Evolutionary conservation across 2,888 invertebrate species (phyloP), one percentile per base, ranked within the genome.

Genomic region (Mermis nigrescens): DNA sequence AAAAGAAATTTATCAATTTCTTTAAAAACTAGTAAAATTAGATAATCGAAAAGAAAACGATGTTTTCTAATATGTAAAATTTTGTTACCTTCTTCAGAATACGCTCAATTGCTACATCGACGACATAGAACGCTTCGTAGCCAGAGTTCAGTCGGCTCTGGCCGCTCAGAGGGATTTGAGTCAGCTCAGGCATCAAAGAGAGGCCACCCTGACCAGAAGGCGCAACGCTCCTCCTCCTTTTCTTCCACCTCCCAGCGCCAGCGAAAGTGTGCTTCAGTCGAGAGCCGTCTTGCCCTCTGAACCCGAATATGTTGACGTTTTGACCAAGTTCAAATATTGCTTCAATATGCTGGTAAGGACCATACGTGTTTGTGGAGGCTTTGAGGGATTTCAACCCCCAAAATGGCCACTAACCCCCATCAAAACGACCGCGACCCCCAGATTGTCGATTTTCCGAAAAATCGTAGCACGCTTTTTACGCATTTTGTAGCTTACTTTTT

Each of bases 61-160:
- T n/a, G n/a, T n/a, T n/a, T n/a, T n/a, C n/a, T n/a, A n/a, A 38
- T 38, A 38, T 38, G 38, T 12, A 48, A 48, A 48, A 28, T 29
- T 7, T 7, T 3, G 3, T 55, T 7, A 19, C 26, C 12, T 57
- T n/a, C 31, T 58, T 24, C 58, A 68, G 65, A 86, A 87, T 56
- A 87, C 94, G 67, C 78, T 98, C 59, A 90, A 90, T 75, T 86
- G 86, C 70, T 98, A 95, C 75, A 98, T 98, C 77, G 98, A 98
- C 76, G 98, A 98, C 76, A 95, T 98, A 69, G 98, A 98, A 76
- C 89, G 92, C 75, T 98, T 98, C 76, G 94, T 98, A 63, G 91
- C 92, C 1, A 80, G 94, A 58, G 80, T 98, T 57, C 95, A 98
- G 73, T 89, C 92, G 75, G 91, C 92, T 1, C 92, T 92, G 0